Base-by-base conservation (phyloP, 1,140 invertebrate species). In the Formica selysi region DNA sequence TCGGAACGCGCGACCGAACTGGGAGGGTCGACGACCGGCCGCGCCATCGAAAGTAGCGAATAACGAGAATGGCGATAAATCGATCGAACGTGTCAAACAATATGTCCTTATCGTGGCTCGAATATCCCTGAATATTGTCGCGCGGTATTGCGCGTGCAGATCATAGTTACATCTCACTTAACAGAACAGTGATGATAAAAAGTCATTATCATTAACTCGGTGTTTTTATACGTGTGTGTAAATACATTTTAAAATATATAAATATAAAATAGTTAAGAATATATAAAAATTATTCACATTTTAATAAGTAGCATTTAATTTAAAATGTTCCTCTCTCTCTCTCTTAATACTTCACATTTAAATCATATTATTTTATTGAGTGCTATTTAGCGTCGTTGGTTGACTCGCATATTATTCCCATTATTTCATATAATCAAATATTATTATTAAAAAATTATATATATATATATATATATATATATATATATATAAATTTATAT, bases 31-130 rank as follows among this genome's bases (percentile, higher is more conserved):
- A 86, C 76, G 86, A 83, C 59, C 86, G 67, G 74, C 36, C 59
- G 68, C 79, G 59, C 67, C 71, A 70, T 87, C 54, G 79, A 85
- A 89, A 90, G 76, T 87, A 89, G 68, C 81, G 76, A 64, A 57
- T 88, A 89, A 90, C 86, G 86, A 88, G 71, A 59, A 59, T 67
- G 29, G 32, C 76, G 73, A 83, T 68, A 81, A 86, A 61, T 80
- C 70, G 65, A 59, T 79, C 70, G 67, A 67, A 88, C 76, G 76
- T 78, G 71, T 88, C 86, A 70, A 86, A 90, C 89, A 90, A 90
- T 90, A 76, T 85, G 81, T 90, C 86, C 89, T 90, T 81, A 86
- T 90, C 89, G 71, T 61, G 19, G 67, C 62, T 61, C 59, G 51
- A 88, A 76, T 81, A 70, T 59, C 13, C 51, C 51, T 57, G 59